Evolutionary conservation across 2,113 vertebrate genomes (phyloP), one percentile per base, ranked within the genome.

Genomic region (Oreochromis niloticus): DNA sequence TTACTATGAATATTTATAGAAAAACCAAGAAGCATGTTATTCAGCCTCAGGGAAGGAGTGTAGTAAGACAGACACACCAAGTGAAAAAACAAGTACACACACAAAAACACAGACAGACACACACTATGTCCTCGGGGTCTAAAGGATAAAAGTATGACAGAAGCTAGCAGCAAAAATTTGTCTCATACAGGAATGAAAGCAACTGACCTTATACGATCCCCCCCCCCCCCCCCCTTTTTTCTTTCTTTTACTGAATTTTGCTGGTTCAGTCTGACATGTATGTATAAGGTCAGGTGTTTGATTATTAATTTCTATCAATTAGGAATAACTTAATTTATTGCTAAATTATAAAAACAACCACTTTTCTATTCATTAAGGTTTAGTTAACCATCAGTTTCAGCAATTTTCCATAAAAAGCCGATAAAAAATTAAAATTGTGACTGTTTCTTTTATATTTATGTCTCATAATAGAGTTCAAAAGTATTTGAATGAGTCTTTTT

Each of bases 1-100:
- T 87, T 48, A 79, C 41, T 50, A 54, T 85, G 22, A 93, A 87
- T 90, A 83, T 88, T 88, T 87, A 91, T 89, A 86, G 68, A 82
- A 89, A 78, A 80, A 48, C 41, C 30, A 73, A 41, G 82, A 85
- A 88, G 66, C 50, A 82, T n/a, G 73, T 34, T 5, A 9, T 87
- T 59, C 82, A 52, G 82, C 80, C 78, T 27, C 8, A 10, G 80
- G 83, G 6, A 87, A 88, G 59, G 85, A 66, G 43, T 88, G 52
- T 48, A 75, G 57, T 56, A 30, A 79, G 8, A 61, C 6, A 79
- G 27, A 84, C 59, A 84, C 73, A 81, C 2, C 1, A 27, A 55
- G 3, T 50, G 39, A 34, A 82, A 66, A 83, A 86, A 61, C 48
- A 81, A 79, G 71, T 32, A 41, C 54, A 43, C 54, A 57, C 54